These are phyloP conservation scores for Pogonophryne albipinna DNA, from an alignment of 2,797 vertebrate species.

Conservation along the genomic window DNA sequence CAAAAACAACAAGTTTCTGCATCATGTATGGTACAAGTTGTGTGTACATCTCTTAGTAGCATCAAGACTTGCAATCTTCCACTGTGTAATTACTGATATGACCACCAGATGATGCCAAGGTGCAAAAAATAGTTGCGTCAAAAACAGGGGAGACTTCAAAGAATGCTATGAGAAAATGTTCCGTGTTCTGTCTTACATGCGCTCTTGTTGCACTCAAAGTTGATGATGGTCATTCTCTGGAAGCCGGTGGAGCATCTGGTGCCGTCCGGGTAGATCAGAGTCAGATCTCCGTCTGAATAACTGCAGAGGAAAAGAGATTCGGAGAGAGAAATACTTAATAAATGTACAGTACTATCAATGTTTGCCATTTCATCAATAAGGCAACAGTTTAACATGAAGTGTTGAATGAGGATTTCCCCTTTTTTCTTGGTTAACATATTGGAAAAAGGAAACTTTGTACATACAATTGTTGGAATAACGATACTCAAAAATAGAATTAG, in stretches of 20 bases:
- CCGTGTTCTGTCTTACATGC: conserved; percentile 84
- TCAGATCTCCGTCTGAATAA: conserved; percentile 96
- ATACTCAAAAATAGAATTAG: too few relatives aligned
- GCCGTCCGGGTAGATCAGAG: conserved; percentile 91
- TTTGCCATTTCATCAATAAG: neutral
- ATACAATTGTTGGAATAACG: too few relatives aligned
- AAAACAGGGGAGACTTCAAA: too few relatives aligned
- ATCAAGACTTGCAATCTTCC: neutral
- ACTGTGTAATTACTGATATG: rapidly evolving
- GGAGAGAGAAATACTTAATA: neutral
- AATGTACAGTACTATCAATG: neutral
- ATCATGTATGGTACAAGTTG: neutral
- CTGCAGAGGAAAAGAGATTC: conserved; percentile 69
- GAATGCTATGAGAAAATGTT: too few relatives aligned
- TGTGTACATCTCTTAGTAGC: neutral
- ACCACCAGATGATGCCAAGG: conserved; percentile 6
- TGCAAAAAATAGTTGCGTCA: too few relatives aligned
- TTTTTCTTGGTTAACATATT: too few relatives aligned
- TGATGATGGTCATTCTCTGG: conserved; percentile 96
- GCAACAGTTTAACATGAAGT: neutral
- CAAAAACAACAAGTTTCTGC: neutral
- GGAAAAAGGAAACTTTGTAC: too few relatives aligned
- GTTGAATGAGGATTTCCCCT: neutral
- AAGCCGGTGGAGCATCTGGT: conserved; percentile 91
- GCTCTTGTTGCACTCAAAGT: conserved; percentile 91